Conservation (phyloP, 2,888 invertebrate species). For the Hypolimnas misippus region DNA sequence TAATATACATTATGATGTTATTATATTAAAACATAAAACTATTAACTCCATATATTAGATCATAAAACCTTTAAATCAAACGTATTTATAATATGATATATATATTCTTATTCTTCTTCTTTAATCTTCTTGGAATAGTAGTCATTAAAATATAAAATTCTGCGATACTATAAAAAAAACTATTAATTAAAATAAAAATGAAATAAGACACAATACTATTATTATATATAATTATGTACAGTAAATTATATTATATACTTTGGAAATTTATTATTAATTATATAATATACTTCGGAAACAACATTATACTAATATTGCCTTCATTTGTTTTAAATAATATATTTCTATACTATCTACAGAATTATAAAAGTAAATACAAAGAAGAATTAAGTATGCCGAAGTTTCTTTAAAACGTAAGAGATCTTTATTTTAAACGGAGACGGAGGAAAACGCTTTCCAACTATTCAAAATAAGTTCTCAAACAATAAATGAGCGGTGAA, state of each 20-base stretch:
- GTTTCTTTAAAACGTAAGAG: conserved; percentile 21
- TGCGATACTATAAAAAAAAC: too few relatives aligned
- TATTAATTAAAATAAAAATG: neutral
- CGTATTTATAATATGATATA: too few relatives aligned
- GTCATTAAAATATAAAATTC: too few relatives aligned
- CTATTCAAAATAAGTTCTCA: conserved; percentile 37
- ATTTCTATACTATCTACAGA: neutral
- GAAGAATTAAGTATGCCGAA: conserved; percentile 25
- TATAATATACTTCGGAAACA: neutral
- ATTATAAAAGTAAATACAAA: conserved; percentile 25
- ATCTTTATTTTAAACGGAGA: conserved; percentile 30
- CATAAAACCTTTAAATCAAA: too few relatives aligned
- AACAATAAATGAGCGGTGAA: conserved; percentile 43
- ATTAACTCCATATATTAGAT: too few relatives aligned
- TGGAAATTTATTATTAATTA: too few relatives aligned
- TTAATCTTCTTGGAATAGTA: too few relatives aligned
- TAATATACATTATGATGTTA: neutral
- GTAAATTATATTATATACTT: neutral
- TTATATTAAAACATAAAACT: too few relatives aligned
- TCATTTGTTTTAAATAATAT: neutral
- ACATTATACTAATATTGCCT: neutral
- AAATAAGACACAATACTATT: neutral
- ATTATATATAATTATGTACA: conserved; percentile 4
- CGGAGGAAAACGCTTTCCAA: conserved; percentile 27
- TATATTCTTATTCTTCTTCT: too few relatives aligned